Evolutionary conservation across 2,113 vertebrate genomes (phyloP).

Genomic region (Tretioscincus oriximinensis): DNA sequence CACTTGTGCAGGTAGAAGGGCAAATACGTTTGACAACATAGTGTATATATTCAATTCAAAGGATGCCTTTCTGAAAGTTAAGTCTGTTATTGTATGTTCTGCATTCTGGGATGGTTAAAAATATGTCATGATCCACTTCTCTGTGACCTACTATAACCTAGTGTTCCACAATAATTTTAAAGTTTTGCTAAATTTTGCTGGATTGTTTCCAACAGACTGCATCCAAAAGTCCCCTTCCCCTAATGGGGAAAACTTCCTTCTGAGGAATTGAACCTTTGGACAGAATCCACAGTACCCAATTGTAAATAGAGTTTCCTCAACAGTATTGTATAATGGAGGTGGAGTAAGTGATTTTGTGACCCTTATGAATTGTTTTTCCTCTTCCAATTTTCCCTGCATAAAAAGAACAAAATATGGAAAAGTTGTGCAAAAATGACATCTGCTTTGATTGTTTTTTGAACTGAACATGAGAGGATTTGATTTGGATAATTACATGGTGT

Average conservation of each 20-base stretch:
- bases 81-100: too few species aligned
- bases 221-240: background rate
- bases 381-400: background rate
- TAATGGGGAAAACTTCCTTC: background rate
- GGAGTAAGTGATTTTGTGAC: background rate
- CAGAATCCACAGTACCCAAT: background rate
- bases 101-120: too few species aligned
- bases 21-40: too few species aligned
- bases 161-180: too few species aligned
- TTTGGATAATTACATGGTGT: background rate
- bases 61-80: too few species aligned
- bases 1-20: too few species aligned
- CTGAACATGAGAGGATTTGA: background rate
- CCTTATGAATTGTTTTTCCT: background rate
- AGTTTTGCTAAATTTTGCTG: background rate
- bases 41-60: too few species aligned
- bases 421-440: background rate
- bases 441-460: background rate
- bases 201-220: background rate
- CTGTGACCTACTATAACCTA: too few species aligned
- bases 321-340: background rate
- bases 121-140: too few species aligned
- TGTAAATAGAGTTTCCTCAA: background rate
- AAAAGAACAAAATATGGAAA: background rate
- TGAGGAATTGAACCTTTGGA: background rate